Base-by-base conservation (phyloP, 2,113 vertebrate species). In the Butorides virescens region DNA sequence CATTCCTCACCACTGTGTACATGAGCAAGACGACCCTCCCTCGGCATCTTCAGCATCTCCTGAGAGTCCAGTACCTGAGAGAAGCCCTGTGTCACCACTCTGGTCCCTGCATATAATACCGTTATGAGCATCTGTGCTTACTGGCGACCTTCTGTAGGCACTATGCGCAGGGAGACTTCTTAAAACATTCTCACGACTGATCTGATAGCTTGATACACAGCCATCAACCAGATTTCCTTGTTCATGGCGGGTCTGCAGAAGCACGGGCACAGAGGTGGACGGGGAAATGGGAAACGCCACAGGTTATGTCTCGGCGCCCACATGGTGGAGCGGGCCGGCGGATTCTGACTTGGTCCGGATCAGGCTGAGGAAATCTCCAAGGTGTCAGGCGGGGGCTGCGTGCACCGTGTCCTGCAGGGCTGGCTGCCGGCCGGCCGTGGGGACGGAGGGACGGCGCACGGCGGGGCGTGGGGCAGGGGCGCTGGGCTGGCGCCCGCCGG, bases 31-130 rank as follows among this genome's bases (percentile, higher is more conserved):
- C 20, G 37, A 32, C 13, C 13, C 44, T 46, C 12, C 39, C 27
- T 5, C 4, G 66, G 70, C 32, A 25, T 7, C 36, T 15, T 2
- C 58, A 39, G 39, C 68, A 8, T 27, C 17, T 50, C 44, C 50
- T 6, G 11, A 15, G 7, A 2, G 36, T 2, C 15, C 82, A 14
- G 62, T 36, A 20, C 62, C 59, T 1, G 17, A 5, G 6, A 15
- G 66, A 15, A 39, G n/a, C 62, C 4, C 2, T 10, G 32, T 7
- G 86, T 3, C 47, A 27, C 73, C 42, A 0, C 39, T 11, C 3
- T 1, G 34, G 25, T 15, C 44, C 46, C n/a, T 1, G 50, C 21
- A 1, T 4, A 3, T 2, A 9, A 9, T 0, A 6, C 0, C 22
- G 0, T 9, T 4, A 8, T 0, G n/a, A 9, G 16, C 8, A 4